Base-by-base conservation (phyloP, 2,888 invertebrate genomes). In the Pristionchus fissidentatus region DNA sequence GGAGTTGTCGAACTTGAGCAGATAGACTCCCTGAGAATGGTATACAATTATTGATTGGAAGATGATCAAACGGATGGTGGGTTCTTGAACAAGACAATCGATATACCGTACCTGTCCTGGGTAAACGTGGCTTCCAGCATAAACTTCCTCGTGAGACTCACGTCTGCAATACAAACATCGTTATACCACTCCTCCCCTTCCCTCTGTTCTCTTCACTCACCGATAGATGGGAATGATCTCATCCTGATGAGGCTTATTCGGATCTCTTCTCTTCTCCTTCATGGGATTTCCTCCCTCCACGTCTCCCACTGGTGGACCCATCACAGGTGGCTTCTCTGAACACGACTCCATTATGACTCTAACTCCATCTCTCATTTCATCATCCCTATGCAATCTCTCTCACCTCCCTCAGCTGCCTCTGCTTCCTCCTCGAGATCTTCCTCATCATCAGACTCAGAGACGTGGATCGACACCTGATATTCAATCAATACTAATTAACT, bases 131-230 rank as follows among this genome's bases (percentile, higher is more conserved):
- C 96, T 97, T 15, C 98, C 98, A n/a, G 97, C 97, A 92, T 97
- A 98, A 0, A 98, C 97, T 94, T 97, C 97, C 89, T 95, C 96
- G 92, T 98, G 98, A 90, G 97, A 97, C 93, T 99, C 98, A 86
- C 99, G 41, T 49, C 62, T 62, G n/a, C 62, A 62, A 62, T 8
- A 57, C 32, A 29, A 29, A 60, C 60, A 60, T n/a, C 57, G 26
- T 57, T 29, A 57, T 10, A 35, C 15, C 2, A 35, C n/a, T n/a
- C n/a, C n/a, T n/a, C n/a, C n/a, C n/a, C n/a, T n/a, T n/a, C n/a
- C n/a, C n/a, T 95, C 91, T n/a, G n/a, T n/a, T n/a, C n/a, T n/a
- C n/a, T n/a, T n/a, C n/a, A 62, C 62, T 35, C 7, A 38, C 66
- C 99, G 95, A 93, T 96, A 98, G 46, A 98, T 96, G 83, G 98